Percentiles rank a stretch among this genome's conserved stretches.
Evolutionary conservation across 2,797 vertebrate genomes (phyloP).

Genomic region (Carapus acus): DNA sequence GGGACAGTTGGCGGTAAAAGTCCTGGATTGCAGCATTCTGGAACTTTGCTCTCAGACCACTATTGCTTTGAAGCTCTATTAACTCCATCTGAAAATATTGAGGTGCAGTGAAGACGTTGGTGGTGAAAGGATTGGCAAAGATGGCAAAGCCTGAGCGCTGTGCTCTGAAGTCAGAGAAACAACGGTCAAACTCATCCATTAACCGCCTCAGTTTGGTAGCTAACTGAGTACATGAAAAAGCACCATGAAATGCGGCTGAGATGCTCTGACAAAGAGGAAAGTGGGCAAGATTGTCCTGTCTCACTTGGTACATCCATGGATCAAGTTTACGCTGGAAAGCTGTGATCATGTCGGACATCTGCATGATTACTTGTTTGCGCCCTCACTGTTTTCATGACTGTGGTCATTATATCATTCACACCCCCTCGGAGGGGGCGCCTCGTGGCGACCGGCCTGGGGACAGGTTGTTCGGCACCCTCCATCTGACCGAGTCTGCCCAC

Average conservation of each 20-base stretch:
- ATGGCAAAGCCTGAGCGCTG: constrained; percentile 17
- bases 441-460: too few relatives aligned
- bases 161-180: constrained; percentile 25
- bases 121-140: constrained; percentile 31
- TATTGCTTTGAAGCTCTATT: constrained; percentile 23
- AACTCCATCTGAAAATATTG: constrained; percentile 25
- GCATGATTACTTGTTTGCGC: constrained; percentile 25
- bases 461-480: too few relatives aligned
- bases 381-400: too few relatives aligned
- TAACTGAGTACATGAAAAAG: constrained; percentile 26
- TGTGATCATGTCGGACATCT: constrained; percentile 21
- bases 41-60: constrained; percentile 17
- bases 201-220: constrained; percentile 18
- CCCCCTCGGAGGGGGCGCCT: too few relatives aligned
- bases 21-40: constrained; percentile 14
- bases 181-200: constrained; percentile 11
- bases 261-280: constrained; percentile 38
- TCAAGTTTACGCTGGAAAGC: constrained; percentile 28
- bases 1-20: constrained; percentile 22
- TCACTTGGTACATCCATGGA: constrained; percentile 17
- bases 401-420: too few relatives aligned
- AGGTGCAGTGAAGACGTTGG: not conserved
- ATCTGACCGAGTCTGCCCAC: too few relatives aligned
- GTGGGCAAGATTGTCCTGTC: constrained; percentile 26
- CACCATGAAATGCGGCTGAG: constrained; percentile 7